Conservation (phyloP, 2,888 invertebrate species). For the Drosophila histrio region DNA sequence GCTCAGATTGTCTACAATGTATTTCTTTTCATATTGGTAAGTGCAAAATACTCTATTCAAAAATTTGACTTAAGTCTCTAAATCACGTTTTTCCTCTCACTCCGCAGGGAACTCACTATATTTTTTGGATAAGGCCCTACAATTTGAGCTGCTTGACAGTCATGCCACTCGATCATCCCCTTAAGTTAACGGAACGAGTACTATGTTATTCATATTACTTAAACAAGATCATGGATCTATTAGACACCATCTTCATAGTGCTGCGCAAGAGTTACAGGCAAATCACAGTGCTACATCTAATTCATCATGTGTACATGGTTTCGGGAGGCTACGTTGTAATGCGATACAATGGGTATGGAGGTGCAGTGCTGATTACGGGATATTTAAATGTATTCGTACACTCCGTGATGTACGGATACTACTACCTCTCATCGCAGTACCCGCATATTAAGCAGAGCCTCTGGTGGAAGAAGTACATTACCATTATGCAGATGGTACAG, state of each 20-base stretch:
- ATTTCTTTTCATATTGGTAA: constrained; percentile 82
- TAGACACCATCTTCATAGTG: constrained; percentile 63
- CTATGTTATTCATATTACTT: constrained; percentile 21
- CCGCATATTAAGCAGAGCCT: constrained; percentile 88
- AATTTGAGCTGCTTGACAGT: constrained; percentile 27
- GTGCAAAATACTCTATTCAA: neutral
- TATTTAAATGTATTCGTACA: constrained; percentile 91
- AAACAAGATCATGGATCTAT: constrained; percentile 54
- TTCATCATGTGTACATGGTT: constrained; percentile 58
- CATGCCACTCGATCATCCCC: constrained; percentile 19
- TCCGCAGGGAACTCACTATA: neutral
- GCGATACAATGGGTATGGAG: constrained; percentile 86
- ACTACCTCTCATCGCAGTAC: constrained; percentile 89
- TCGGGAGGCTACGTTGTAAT: neutral
- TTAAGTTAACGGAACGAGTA: constrained; percentile 33
- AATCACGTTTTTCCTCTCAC: neutral
- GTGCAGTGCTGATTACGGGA: constrained; percentile 88
- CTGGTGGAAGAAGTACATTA: constrained; percentile 92
- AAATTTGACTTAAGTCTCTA: neutral
- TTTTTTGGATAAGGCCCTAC: neutral
- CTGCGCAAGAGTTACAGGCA: constrained; percentile 64
- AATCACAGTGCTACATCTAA: constrained; percentile 55
- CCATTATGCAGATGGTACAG: constrained; percentile 91
- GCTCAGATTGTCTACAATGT: constrained; percentile 93
- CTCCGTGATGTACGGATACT: constrained; percentile 92